Conservation (phyloP, 2,113 vertebrate genomes). For the Phrynosoma platyrhinos region DNA sequence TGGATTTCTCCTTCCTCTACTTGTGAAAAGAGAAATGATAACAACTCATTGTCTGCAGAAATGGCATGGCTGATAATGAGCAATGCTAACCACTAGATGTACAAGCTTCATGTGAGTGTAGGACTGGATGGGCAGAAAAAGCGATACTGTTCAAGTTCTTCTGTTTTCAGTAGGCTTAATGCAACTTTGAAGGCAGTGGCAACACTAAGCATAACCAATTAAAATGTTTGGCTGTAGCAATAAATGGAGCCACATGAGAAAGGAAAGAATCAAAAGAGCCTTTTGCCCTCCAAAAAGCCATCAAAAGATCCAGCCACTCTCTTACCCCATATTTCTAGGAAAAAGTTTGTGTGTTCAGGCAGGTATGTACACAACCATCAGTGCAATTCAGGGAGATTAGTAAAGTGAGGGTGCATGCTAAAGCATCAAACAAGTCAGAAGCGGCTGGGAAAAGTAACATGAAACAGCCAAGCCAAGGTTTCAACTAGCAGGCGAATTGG, state of each 20-base stretch:
- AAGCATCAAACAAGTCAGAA: not conserved
- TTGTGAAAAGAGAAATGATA: not conserved
- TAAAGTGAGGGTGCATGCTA: not conserved
- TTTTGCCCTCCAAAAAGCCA: constrained; percentile 28
- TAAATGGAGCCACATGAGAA: constrained; percentile 30
- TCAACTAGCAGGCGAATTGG: not conserved
- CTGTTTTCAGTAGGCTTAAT: not conserved
- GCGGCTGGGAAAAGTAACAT: not conserved
- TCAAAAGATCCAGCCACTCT: constrained; percentile 8
- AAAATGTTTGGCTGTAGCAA: not conserved
- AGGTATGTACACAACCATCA: not conserved
- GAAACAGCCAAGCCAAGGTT: not conserved
- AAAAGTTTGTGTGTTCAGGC: accelerated
- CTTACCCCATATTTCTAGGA: not conserved
- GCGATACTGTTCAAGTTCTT: not conserved
- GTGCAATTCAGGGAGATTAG: accelerated
- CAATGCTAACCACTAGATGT: not conserved
- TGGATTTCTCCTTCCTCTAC: not conserved
- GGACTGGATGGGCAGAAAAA: not conserved
- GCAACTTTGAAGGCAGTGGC: not conserved
- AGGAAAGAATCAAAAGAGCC: not conserved
- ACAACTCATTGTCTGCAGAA: not conserved
- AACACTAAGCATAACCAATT: not conserved
- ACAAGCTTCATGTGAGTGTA: not conserved
- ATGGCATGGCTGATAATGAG: not conserved